These are phyloP conservation scores for Eueremaeus valkanovi DNA, from an alignment of 2,888 invertebrate genomes.

Conservation along the genomic window DNA sequence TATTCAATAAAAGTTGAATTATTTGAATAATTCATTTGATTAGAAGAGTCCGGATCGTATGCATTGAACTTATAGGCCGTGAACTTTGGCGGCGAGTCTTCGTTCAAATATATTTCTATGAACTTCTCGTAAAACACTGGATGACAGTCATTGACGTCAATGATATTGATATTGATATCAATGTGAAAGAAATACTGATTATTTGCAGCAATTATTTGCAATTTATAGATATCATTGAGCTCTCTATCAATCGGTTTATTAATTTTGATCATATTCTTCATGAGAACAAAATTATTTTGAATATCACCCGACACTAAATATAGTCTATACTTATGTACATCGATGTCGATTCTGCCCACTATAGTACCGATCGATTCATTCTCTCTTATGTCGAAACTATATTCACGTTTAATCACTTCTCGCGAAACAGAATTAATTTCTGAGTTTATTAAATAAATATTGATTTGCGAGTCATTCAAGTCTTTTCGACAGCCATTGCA, in stretches of 20 bases:
- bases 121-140: constrained; percentile 75
- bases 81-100: constrained; percentile 37
- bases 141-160: constrained; percentile 86
- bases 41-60: neutral
- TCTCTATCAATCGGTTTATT: constrained; percentile 26
- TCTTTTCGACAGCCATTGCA: constrained; percentile 23
- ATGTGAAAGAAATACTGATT: constrained; percentile 54
- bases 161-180: constrained; percentile 67
- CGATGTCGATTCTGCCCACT: constrained; percentile 8
- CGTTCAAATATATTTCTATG: constrained; percentile 56
- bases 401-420: constrained; percentile 4
- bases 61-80: constrained; percentile 3
- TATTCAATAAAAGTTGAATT: neutral
- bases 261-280: neutral
- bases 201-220: constrained; percentile 27
- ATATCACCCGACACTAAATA: constrained; percentile 34
- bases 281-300: constrained; percentile 14
- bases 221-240: neutral
- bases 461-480: constrained; percentile 3
- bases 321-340: neutral
- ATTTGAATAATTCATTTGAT: neutral
- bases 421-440: neutral
- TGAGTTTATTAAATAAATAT: constrained; percentile 8
- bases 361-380: constrained; percentile 11
- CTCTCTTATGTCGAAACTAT: constrained; percentile 20